These are phyloP conservation scores for Lutjanus erythropterus DNA, from an alignment of 2,113 vertebrate genomes.

Conservation along the genomic window DNA sequence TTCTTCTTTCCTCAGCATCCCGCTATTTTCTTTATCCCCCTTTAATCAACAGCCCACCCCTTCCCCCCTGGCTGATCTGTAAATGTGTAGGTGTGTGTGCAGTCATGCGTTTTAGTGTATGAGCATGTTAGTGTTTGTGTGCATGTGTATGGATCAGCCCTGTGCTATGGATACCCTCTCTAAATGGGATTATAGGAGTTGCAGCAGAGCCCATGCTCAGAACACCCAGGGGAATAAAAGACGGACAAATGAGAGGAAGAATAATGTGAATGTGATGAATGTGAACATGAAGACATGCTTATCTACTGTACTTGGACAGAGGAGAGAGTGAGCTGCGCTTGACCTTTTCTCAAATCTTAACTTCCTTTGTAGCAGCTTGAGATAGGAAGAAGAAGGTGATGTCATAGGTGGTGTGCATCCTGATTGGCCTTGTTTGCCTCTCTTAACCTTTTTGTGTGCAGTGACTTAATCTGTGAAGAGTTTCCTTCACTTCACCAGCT, in stretches of 20 bases:
- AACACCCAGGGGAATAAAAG: conserved; percentile 8
- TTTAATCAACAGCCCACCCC: conserved; percentile 34
- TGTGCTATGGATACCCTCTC: conserved; percentile 13
- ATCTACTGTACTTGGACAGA: conserved; percentile 16
- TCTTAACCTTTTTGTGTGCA: neutral
- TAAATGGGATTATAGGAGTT: conserved; percentile 59
- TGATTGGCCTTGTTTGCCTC: conserved; percentile 11
- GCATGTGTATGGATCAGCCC: conserved; percentile 10
- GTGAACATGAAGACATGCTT: conserved; percentile 2
- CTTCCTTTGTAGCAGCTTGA: conserved; percentile 58
- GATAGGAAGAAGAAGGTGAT: conserved; percentile 59
- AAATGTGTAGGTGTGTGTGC: neutral
- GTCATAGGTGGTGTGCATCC: conserved; percentile 40
- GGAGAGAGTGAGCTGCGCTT: conserved; percentile 32
- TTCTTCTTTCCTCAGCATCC: conserved; percentile 34
- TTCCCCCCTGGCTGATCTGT: conserved; percentile 4
- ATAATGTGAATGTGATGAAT: conserved; percentile 3
- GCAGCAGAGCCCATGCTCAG: neutral
- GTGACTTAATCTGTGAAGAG: neutral
- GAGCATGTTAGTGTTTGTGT: conserved; percentile 6
- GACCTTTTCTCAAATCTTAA: conserved; percentile 32
- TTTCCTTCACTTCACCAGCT: neutral
- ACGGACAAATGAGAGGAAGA: neutral
- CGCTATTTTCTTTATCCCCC: conserved; percentile 12
- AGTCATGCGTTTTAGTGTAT: neutral